Evolutionary conservation across 2,113 vertebrate genomes (phyloP).

Genomic region (Tapirus terrestris): DNA sequence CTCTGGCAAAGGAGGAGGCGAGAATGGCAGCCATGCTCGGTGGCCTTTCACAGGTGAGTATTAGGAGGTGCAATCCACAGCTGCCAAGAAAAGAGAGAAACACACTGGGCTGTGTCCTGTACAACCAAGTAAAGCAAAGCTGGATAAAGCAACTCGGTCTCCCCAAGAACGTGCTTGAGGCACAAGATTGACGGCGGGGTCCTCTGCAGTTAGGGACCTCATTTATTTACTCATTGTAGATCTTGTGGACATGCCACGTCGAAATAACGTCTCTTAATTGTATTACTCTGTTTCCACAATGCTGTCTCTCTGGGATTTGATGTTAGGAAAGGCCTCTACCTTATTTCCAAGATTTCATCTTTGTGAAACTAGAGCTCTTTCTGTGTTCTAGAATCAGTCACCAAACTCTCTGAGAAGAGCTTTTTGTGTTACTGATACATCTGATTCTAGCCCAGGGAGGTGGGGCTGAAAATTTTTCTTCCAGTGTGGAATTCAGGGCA

Average conservation of each 20-base stretch:
- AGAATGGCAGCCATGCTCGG: not conserved
- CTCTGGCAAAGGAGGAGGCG: not conserved
- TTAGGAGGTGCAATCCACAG: not conserved
- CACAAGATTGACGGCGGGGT: not conserved
- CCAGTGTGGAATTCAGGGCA: constrained; percentile 37
- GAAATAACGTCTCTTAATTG: not conserved
- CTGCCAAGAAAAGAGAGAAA: not conserved
- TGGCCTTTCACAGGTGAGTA: not conserved
- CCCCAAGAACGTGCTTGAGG: not conserved
- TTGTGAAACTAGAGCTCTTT: constrained; percentile 44
- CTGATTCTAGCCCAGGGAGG: not conserved
- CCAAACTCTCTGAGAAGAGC: constrained; percentile 29
- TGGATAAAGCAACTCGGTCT: not conserved
- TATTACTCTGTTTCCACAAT: not conserved
- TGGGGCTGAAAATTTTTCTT: not conserved
- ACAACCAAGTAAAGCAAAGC: not conserved
- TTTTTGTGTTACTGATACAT: not conserved
- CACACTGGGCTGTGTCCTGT: fast-evolving
- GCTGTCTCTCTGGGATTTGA: not conserved
- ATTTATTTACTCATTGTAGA: not conserved
- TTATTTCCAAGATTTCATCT: constrained; percentile 51
- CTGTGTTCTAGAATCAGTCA: constrained; percentile 64
- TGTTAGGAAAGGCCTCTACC: not conserved
- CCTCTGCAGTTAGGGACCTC: not conserved
- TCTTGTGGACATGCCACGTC: fast-evolving